Conservation (phyloP, 2,113 vertebrate genomes). For the Petaurus breviceps region DNA sequence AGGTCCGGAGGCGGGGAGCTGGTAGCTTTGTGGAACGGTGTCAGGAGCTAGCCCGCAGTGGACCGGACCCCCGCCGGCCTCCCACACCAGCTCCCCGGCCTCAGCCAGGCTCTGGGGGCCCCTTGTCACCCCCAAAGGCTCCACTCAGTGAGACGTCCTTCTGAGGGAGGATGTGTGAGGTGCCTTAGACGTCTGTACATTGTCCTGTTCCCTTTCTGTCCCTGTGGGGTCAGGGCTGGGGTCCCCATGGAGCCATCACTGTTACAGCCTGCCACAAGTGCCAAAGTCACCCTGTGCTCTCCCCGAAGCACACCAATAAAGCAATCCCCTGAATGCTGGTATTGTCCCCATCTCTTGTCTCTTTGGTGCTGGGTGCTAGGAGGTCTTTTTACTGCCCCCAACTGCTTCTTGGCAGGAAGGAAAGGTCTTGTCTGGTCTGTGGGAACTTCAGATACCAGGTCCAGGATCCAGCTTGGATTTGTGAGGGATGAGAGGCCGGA, state of each 20-base stretch:
- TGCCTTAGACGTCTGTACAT: slow-evolving; percentile 64
- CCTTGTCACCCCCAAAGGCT: slow-evolving; percentile 82
- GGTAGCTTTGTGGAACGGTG: slow-evolving; percentile 92
- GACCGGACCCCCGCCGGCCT: slow-evolving; percentile 40
- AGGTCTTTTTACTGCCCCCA: neutral
- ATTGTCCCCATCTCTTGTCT: neutral
- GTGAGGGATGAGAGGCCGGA: slow-evolving; percentile 39
- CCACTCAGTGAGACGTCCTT: slow-evolving; percentile 92
- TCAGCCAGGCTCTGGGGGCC: slow-evolving; percentile 40
- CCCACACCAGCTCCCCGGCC: slow-evolving; percentile 67
- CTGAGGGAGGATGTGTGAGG: slow-evolving; percentile 59
- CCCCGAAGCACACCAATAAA: slow-evolving; percentile 59
- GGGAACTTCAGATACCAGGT: neutral
- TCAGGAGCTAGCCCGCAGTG: slow-evolving; percentile 87
- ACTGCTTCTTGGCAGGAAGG: neutral
- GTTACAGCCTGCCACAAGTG: slow-evolving; percentile 40
- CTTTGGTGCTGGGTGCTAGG: fast-evolving
- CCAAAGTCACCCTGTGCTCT: slow-evolving; percentile 42
- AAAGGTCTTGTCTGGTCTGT: neutral
- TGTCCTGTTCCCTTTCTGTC: neutral
- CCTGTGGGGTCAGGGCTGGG: slow-evolving; percentile 64
- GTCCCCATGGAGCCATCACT: slow-evolving; percentile 27
- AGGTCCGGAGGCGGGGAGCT: slow-evolving; percentile 67
- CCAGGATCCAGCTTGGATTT: neutral
- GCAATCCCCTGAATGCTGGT: neutral